Evolutionary conservation across 2,113 vertebrate genomes (phyloP), one percentile per base, ranked within the genome.

Genomic region (Urocynchramus pylzowi): DNA sequence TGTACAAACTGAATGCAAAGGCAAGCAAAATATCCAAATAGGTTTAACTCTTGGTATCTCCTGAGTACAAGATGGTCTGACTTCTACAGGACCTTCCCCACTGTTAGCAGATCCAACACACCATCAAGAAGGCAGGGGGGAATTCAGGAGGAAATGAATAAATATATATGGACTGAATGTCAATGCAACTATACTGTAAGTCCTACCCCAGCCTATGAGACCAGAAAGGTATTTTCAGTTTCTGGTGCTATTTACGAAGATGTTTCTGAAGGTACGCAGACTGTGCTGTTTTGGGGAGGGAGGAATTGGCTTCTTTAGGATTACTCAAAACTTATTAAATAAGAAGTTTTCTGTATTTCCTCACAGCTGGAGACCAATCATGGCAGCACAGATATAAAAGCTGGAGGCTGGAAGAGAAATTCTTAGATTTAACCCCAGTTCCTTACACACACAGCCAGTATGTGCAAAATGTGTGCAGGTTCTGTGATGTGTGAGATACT

Each of bases 261-360:
- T 33, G 9, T 45, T 95, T 86, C 75, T 84, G 79, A 86, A 77
- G 42, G 31, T 76, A 59, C 23, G 69, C 52, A 50, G 65, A 39
- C 41, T 60, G 13, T 63, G 35, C 30, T 12, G 1, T 82, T 95
- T 49, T 11, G 7, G 27, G 16, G 11, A 84, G 7, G 20, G 12
- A 78, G 22, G 35, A 86, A 94, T 6, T 50, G 16, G 27, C 24
- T 88, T 93, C 49, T 68, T 87, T 27, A 56, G 81, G 35, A 78
- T 89, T 92, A 78, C 20, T 59, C 52, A 89, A 84, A 96, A 87
- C 12, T 64, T 82, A 57, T 20, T 94, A 52, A 96, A 89, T 49
- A 91, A 70, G 71, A 63, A 90, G 19, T 10, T 94, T 84, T 82
- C 81, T 82, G 41, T 50, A 60, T 91, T 94, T 94, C 41, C 59